Evolutionary conservation across 53 echinoderm and acorn worm genomes (phyloP), one percentile per base, ranked within the genome.

Genomic region (Patiria pectinifera): DNA sequence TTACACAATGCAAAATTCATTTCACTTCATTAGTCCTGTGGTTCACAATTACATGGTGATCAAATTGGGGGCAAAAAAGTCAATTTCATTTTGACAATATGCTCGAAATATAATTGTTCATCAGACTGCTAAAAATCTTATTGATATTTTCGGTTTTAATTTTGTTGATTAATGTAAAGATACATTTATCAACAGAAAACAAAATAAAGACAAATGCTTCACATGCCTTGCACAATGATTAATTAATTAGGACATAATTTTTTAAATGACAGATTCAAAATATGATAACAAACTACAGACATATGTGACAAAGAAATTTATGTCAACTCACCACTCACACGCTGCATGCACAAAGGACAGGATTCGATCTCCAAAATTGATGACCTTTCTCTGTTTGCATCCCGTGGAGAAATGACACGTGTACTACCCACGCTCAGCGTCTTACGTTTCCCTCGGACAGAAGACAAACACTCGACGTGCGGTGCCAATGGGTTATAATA

Each of bases 391-490:
- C 79, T 47, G 21, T 5, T 35, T 15, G 47, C 16, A 47, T 45
- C 79, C 46, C 79, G 12, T 9, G 12, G 79, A 78, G 79, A 47
- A 78, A 78, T 78, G 79, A 78, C 79, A 78, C 79, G 79, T 78
- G 79, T 78, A 78, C 47, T 45, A 13, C 47, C 79, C 47, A 74
- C 74, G 53, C 6, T 23, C 74, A 22, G 11, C 24, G 24, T 74
- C 74, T 74, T 74, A 74, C 24, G 21, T 74, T 74, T 74, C 74
- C 74, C 24, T n/a, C 6, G 69, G 74, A 74, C 74, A 23, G 74
- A 23, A 24, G 74, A 74, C 74, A 74, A 74, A 74, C 74, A 74
- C 74, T 74, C 3, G 6, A 74, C 66, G 21, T 16, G 24, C 9
- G 3, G 74, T 24, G 66, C 24, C 3, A 9, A 74, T 23, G 9